Percentiles rank a stretch among this genome's conserved stretches.
Evolutionary conservation across 1,140 invertebrate species (phyloP).

Genomic region (Drosophila kepulauana): DNA sequence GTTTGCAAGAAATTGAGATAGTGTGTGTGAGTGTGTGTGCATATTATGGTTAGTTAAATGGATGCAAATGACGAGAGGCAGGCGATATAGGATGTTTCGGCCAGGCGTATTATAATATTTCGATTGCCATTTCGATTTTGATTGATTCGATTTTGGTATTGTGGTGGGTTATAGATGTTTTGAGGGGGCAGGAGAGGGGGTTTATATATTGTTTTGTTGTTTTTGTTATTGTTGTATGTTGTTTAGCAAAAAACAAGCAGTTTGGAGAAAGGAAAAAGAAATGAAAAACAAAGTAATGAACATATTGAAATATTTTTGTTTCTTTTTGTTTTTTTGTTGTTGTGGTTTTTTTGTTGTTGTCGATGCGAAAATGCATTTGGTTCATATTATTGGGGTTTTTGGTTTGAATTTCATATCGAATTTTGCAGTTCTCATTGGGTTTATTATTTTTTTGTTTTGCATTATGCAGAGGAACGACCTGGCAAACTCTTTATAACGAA

Average conservation of each 20-base stretch:
- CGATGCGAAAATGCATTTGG: constrained; percentile 67
- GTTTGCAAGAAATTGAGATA: neutral
- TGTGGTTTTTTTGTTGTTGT: constrained; percentile 34
- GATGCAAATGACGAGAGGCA: constrained; percentile 60
- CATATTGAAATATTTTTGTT: constrained; percentile 77
- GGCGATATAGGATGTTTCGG: constrained; percentile 33
- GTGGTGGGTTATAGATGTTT: constrained; percentile 12
- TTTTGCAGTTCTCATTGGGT: constrained; percentile 12
- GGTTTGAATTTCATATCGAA: constrained; percentile 34
- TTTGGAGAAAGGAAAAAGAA: constrained; percentile 83
- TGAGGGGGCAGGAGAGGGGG: constrained; percentile 6
- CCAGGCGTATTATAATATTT: constrained; percentile 54
- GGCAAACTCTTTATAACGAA: constrained; percentile 15
- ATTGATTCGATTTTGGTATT: constrained; percentile 22
- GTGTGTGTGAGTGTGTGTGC: constrained; percentile 45
- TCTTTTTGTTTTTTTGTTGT: constrained; percentile 53
- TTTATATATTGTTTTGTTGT: constrained; percentile 35
- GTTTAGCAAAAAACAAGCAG: constrained; percentile 81
- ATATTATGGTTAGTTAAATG: constrained; percentile 47
- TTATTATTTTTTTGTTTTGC: neutral
- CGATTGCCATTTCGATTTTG: constrained; percentile 40
- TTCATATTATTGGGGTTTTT: constrained; percentile 20
- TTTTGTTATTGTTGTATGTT: constrained; percentile 66
- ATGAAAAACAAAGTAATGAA: constrained; percentile 83
- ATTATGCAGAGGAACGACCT: neutral